Conservation (phyloP, 1,140 invertebrate species). For the Drosophila simulans region DNA sequence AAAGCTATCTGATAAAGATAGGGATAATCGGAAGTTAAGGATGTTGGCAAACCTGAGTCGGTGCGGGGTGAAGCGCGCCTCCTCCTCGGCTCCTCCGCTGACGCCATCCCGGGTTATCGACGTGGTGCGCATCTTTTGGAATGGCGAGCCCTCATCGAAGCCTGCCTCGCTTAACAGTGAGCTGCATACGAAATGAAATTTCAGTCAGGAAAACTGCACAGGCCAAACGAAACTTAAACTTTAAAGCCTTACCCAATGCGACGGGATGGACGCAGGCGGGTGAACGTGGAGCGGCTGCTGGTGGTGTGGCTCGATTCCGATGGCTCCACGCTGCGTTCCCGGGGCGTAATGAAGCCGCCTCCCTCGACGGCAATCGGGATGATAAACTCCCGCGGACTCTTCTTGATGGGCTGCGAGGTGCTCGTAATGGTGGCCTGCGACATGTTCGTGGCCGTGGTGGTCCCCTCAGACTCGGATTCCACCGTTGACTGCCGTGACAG, state of each 20-base stretch:
- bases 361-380: slow-evolving; percentile 96
- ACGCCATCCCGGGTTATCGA: slow-evolving; percentile 85
- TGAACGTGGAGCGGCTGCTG: slow-evolving; percentile 80
- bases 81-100: slow-evolving; percentile 85
- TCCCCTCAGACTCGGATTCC: slow-evolving; percentile 89
- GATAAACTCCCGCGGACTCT: slow-evolving; percentile 94
- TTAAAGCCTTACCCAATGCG: slow-evolving; percentile 68
- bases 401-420: slow-evolving; percentile 91
- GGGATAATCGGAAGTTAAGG: slow-evolving; percentile 7
- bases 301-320: slow-evolving; percentile 87
- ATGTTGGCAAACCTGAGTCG: slow-evolving; percentile 86
- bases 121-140: slow-evolving; percentile 85
- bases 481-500: slow-evolving; percentile 89
- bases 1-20: background rate
- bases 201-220: slow-evolving; percentile 3
- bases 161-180: slow-evolving; percentile 89
- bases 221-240: background rate
- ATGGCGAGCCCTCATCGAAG: slow-evolving; percentile 89
- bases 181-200: slow-evolving; percentile 78
- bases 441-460: slow-evolving; percentile 80
- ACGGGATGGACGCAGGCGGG: slow-evolving; percentile 70
- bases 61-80: slow-evolving; percentile 88
- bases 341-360: slow-evolving; percentile 92
- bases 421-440: slow-evolving; percentile 75
- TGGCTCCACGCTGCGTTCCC: slow-evolving; percentile 90